Base-by-base conservation (phyloP, 2,113 vertebrate genomes). In the Corynorhinus townsendii region DNA sequence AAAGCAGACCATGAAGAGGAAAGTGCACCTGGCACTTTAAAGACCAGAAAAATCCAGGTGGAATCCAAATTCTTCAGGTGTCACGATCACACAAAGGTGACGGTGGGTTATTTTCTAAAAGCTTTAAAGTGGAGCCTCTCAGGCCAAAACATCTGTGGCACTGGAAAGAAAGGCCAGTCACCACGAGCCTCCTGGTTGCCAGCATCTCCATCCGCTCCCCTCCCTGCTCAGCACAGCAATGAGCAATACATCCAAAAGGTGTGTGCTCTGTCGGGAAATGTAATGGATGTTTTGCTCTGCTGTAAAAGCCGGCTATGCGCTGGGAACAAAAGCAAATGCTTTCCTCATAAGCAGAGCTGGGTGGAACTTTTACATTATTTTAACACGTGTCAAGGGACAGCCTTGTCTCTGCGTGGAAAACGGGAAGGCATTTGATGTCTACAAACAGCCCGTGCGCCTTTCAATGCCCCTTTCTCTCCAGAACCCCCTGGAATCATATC, bases 301-400 rank as follows among this genome's bases (percentile, higher is more conserved):
- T 88, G 1, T 93, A 84, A 89, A 90, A 96, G 45, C 7, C 35
- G 56, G 33, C 47, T 90, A 54, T 11, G 11, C 16, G 2, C 33
- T 94, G 35, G 35, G 45, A 94, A 92, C 11, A 52, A 68, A 91
- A 94, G 24, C 19, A 92, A 96, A 95, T 80, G 49, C 40, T 88
- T 87, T 90, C 69, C 24, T 69, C 69, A 71, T 59, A 59, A 66
- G 5, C 62, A 92, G 15, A 11, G 86, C 73, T 83, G 43, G 47
- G 66, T 56, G 28, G 90, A 92, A 95, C 15, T 26, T 93, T 85
- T 40, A 24, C 47, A 73, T 90, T 82, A 82, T 64, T 88, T 93
- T 96, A 66, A 89, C 8, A 77, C 5, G 45, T 40, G 77, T 82
- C 45, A 59, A 86, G 81, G 87, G 33, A 86, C 12, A 89, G 7